These are phyloP conservation scores for Plestiodon gilberti DNA, from an alignment of 2,113 vertebrate genomes.

Conservation along the genomic window DNA sequence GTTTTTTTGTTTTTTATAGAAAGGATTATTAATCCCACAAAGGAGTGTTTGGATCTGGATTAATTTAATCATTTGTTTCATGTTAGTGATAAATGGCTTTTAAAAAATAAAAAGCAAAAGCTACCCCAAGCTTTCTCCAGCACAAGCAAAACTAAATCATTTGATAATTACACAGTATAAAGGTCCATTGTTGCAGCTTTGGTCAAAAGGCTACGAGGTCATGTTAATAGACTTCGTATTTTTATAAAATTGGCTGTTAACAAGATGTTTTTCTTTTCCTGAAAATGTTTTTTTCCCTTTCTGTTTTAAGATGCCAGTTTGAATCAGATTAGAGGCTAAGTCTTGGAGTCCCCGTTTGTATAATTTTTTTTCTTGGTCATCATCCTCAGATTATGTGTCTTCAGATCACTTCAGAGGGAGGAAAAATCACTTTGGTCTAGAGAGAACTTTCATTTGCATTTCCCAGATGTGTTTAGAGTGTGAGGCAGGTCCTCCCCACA, in stretches of 20 bases:
- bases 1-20: not conserved
- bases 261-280: not conserved
- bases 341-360: fast-evolving
- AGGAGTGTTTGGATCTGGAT: conserved; percentile 65
- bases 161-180: conserved; percentile 46
- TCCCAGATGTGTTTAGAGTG: not conserved
- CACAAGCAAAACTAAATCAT: conserved; percentile 56
- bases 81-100: conserved; percentile 64
- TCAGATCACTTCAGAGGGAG: not conserved
- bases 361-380: not conserved
- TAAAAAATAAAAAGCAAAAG: conserved; percentile 26
- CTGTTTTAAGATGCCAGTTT: conserved; percentile 1
- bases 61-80: conserved; percentile 65
- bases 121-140: conserved; percentile 46
- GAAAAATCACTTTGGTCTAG: not conserved
- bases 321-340: conserved; percentile 23
- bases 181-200: conserved; percentile 28
- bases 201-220: conserved; percentile 32
- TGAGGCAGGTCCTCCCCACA: not conserved
- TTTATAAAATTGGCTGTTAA: conserved; percentile 39
- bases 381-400: not conserved
- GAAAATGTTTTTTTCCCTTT: not conserved
- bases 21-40: conserved; percentile 61
- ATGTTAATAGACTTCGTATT: conserved; percentile 24
- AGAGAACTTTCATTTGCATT: not conserved